A percentile compares a stretch with the other conserved stretches of the same genome.
Conservation (phyloP, 2,113 vertebrate genomes). For the Neomonachus schauinslandi region DNA sequence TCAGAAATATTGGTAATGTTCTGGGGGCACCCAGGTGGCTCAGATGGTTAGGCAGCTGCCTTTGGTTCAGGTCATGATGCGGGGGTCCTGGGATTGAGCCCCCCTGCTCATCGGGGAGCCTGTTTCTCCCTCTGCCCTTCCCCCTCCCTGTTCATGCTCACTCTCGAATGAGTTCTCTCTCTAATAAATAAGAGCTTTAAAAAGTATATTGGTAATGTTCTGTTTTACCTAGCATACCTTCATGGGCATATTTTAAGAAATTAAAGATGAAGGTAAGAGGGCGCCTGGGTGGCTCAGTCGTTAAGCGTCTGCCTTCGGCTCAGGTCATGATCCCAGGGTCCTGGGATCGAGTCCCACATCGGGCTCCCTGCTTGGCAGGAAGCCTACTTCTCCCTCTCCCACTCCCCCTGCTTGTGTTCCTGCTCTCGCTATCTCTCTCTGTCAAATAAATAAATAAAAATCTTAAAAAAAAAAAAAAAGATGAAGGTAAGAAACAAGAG, state of each 20-base stretch:
- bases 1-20: not conserved
- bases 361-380: no score
- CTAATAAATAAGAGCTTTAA: not conserved
- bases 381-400: no score
- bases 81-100: not conserved
- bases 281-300: no score
- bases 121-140: not conserved
- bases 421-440: no score
- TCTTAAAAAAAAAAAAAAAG: no score
- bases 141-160: not conserved
- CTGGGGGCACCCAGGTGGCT: not conserved
- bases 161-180: not conserved
- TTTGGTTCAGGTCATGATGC: not conserved
- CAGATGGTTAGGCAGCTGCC: not conserved
- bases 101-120: not conserved
- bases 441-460: no score
- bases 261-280: not conserved
- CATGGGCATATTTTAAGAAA: not conserved
- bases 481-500: not conserved
- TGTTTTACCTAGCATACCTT: not conserved
- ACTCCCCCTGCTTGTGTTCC: no score
- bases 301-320: no score
- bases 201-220: not conserved
- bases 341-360: no score
- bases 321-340: no score